Evolutionary conservation across 2,888 invertebrate genomes (phyloP), one percentile per base, ranked within the genome.

Genomic region (Nemotelus pantherinus): DNA sequence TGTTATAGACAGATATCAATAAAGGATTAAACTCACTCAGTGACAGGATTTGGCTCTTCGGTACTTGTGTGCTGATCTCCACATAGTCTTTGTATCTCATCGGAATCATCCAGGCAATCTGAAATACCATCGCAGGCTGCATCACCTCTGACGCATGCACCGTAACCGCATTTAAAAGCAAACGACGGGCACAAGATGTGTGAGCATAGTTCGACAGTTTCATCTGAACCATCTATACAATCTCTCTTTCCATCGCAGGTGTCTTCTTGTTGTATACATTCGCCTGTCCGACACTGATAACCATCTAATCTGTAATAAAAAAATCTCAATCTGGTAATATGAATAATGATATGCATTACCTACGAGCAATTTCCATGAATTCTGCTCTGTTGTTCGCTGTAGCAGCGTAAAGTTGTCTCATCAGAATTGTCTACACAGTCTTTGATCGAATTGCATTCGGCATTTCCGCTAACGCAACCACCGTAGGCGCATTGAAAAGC

Each of bases 111-210:
- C n/a, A 71, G 48, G 72, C 82, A 82, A 58, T 81, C 79, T 10
- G 3, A 72, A 44, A 64, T 71, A 4, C 77, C 76, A 67, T 80
- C 78, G 80, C 93, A 93, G 67, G 87, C 85, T 0, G 88, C 85
- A 41, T 89, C 88, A 3, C 88, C 87, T 77, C 90, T 89, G 0
- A 91, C 88, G 80, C 92, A 92, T 0, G 90, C 91, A 2, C 91
- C 91, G 81, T 92, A 91, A 0, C 87, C 87, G 82, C 92, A 92
- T 60, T 90, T 89, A 85, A 91, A 92, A 67, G 90, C 85, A 79
- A 88, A 88, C 0, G 84, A 80, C 0, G 88, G 87, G 80, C 91
- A 91, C 80, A 82, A 71, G 41, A 57, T 4, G 3, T 60, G 10
- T 5, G 57, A 43, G 74, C 78, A 77, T 60, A 5, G 39, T 44